A percentile compares a stretch with the other conserved stretches of the same genome.
These are phyloP conservation scores for Poecilia wingei DNA, from an alignment of 2,797 vertebrate genomes.

Conservation along the genomic window DNA sequence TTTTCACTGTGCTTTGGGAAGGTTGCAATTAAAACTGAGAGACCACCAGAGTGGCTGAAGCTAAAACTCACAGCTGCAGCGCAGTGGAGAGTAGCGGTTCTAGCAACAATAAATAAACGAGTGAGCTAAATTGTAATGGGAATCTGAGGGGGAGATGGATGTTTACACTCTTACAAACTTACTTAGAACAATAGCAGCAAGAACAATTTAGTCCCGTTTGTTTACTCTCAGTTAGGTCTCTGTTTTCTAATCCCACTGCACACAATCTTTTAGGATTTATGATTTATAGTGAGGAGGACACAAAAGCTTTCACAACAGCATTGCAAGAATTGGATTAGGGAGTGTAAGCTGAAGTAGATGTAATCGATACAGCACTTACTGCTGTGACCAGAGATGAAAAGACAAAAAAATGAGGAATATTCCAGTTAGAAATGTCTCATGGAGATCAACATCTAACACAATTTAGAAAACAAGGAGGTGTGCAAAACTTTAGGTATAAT, in stretches of 20 bases:
- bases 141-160: constrained; percentile 5
- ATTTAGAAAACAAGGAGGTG: neutral
- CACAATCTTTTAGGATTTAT: neutral
- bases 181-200: neutral
- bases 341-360: neutral
- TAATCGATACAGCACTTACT: neutral
- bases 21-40: constrained; percentile 61
- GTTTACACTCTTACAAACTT: neutral
- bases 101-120: constrained; percentile 27
- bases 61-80: constrained; percentile 43
- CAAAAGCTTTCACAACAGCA: neutral
- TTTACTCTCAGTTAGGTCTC: neutral
- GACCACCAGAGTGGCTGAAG: constrained; percentile 61
- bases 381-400: neutral
- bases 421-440: neutral
- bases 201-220: neutral
- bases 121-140: constrained; percentile 39
- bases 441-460: neutral
- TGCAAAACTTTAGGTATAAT: neutral
- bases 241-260: neutral
- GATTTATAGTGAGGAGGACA: neutral
- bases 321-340: neutral
- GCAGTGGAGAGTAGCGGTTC: constrained; percentile 10
- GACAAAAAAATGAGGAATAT: neutral
- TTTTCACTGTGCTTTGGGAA: neutral